Base-by-base conservation (phyloP, 2,888 invertebrate genomes). In the Lamproptera curius region DNA sequence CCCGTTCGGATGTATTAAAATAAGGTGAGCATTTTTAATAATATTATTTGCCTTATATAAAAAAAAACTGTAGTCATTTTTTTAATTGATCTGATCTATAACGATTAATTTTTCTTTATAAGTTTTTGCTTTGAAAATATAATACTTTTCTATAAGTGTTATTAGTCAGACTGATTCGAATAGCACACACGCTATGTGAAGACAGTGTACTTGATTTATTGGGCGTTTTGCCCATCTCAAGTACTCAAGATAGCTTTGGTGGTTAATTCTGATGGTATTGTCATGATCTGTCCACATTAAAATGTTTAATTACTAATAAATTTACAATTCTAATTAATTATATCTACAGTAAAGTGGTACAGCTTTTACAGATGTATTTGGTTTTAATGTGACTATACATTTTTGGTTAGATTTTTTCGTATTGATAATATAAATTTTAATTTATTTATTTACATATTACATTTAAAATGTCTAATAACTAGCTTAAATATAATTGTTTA, bases 1-100 rank as follows among this genome's bases (percentile, higher is more conserved):
- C 69, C 53, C 67, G 61, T 77, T 82, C 82, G 84, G 84, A 86
- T 85, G 76, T 76, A 72, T 61, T 76, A 76, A 63, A 62, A 61
- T 81, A 81, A 84, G 86, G 86, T 86, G 66, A 80, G 82, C 61
- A n/a, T n/a, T 48, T 51, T 54, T 4, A 9, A 6, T 5, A 9
- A 33, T 44, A 26, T 35, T 44, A 37, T 41, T 36, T 41, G 49
- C 45, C 31, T 50, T 16, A 45, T 34, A 17, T 28, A 10, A 10
- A 28, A 28, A 28, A 9, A 10, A 10, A 8, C 28, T n/a, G 28
- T 28, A 28, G n/a, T 28, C n/a, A 2, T 34, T 10, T 34, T 16
- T 13, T 17, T 46, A 48, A 41, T 13, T 35, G 10, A 44, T 46
- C 31, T 48, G 53, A 46, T 38, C 26, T 41, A 46, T 10, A 28